phyloP scores from a whole-genome alignment of 2,113 vertebrate species.

The Onychostoma macrolepis region DNA sequence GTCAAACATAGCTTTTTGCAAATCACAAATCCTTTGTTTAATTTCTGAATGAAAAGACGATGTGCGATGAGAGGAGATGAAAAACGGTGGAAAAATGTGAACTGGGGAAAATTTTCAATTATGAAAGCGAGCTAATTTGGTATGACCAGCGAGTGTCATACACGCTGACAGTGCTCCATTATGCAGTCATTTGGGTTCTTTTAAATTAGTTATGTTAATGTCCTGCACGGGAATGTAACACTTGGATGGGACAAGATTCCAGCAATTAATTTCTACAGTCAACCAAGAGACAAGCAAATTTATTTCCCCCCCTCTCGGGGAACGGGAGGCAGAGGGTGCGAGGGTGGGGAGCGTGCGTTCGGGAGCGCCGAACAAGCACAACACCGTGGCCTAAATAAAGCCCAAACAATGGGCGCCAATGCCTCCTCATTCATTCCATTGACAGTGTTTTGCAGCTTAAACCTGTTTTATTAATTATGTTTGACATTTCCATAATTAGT shows the following conservation, averaged over 20 bases:
- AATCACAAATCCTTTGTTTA: slow-evolving; percentile 99
- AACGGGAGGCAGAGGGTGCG: slow-evolving; percentile 95
- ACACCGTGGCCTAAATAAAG: slow-evolving; percentile 99
- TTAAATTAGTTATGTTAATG: slow-evolving; percentile 99
- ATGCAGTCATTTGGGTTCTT: slow-evolving; percentile 99
- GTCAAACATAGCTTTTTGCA: slow-evolving; percentile 98
- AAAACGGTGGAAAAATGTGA: slow-evolving; percentile 75
- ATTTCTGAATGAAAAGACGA: slow-evolving; percentile 85
- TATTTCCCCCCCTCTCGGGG: slow-evolving; percentile 99
- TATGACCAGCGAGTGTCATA: slow-evolving; percentile 99
- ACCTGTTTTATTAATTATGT: slow-evolving; percentile 99
- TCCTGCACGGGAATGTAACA: slow-evolving; percentile 99
- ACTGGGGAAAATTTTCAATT: slow-evolving; percentile 88
- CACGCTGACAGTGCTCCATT: slow-evolving; percentile 98
- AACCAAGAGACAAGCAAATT: slow-evolving; percentile 99
- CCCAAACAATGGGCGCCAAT: slow-evolving; percentile 99
- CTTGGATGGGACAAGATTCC: slow-evolving; percentile 99
- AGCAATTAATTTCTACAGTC: slow-evolving; percentile 99
- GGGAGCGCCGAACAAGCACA: slow-evolving; percentile 99
- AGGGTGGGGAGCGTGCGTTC: slow-evolving; percentile 91
- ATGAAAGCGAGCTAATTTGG: slow-evolving; percentile 99
- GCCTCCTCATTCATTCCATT: slow-evolving; percentile 99
- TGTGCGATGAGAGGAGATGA: slow-evolving; percentile 13
- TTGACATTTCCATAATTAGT: slow-evolving; percentile 99
- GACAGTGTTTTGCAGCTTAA: slow-evolving; percentile 99